Conservation (phyloP, 1,140 invertebrate species). For the Apis laboriosa region DNA sequence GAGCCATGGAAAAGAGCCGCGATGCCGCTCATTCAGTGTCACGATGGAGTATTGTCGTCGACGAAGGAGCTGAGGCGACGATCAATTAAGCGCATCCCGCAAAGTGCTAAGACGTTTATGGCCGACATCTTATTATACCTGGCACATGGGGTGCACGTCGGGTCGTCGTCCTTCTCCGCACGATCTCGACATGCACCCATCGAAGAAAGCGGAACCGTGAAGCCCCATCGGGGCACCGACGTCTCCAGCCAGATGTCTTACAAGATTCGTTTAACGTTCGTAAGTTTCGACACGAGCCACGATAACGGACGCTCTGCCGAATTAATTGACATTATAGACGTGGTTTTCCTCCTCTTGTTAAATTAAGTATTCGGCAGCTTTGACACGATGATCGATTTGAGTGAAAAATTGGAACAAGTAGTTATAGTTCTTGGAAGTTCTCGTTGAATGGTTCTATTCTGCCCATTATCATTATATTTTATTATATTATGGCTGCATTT, state of each 20-base stretch:
- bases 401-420: background rate
- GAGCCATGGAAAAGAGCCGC: slow-evolving; percentile 24
- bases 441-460: background rate
- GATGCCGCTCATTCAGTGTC: slow-evolving; percentile 35
- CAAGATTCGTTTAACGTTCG: slow-evolving; percentile 66
- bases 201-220: slow-evolving; percentile 62
- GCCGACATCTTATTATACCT: slow-evolving; percentile 72
- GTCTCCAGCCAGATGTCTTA: slow-evolving; percentile 66
- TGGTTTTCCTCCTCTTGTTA: background rate
- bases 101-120: slow-evolving; percentile 75
- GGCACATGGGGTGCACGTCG: slow-evolving; percentile 40
- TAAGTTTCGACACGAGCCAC: slow-evolving; percentile 56
- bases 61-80: slow-evolving; percentile 52
- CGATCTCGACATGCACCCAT: slow-evolving; percentile 46
- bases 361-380: background rate
- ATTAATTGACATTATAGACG: slow-evolving; percentile 37
- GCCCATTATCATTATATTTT: too few relatives aligned
- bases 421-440: background rate
- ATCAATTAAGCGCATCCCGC: slow-evolving; percentile 73
- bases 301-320: slow-evolving; percentile 22
- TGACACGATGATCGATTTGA: background rate
- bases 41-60: slow-evolving; percentile 45
- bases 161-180: slow-evolving; percentile 60
- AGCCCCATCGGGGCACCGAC: slow-evolving; percentile 46
- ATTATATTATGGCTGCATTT: too few relatives aligned